Conservation (phyloP, 2,797 vertebrate species). For the Pangasius larnaudii region DNA sequence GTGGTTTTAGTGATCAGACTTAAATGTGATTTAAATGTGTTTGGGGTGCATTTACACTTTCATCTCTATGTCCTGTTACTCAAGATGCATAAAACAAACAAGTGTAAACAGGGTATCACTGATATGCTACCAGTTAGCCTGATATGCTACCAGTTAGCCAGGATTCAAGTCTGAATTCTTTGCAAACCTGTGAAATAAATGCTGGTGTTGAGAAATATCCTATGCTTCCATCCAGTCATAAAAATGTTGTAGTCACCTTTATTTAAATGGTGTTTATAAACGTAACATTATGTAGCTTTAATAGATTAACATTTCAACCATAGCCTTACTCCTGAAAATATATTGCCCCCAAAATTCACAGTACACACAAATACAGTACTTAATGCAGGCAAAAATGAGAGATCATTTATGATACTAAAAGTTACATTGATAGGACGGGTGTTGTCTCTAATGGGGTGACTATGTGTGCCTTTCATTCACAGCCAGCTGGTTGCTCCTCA, state of each 20-base stretch:
- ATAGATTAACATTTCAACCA: background rate
- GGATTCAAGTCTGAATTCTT: background rate
- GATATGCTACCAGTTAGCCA: background rate
- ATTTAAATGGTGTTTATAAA: background rate
- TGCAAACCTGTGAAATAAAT: background rate
- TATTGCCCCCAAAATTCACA: background rate
- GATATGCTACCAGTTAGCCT: background rate
- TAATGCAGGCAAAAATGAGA: background rate
- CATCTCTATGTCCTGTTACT: background rate
- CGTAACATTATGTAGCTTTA: background rate
- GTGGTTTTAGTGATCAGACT: background rate
- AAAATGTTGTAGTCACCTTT: background rate
- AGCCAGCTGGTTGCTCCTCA: constrained; percentile 89
- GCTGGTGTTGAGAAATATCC: background rate
- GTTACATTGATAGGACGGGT: background rate
- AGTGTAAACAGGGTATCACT: background rate
- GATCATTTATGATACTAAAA: background rate
- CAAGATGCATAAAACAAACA: background rate
- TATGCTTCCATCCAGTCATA: background rate
- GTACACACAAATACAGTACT: background rate
- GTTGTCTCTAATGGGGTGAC: constrained; percentile 80
- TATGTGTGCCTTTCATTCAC: constrained; percentile 88
- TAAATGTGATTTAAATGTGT: background rate
- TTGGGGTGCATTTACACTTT: background rate
- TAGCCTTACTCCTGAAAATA: background rate